These are phyloP conservation scores for Danionella cerebrum DNA, from an alignment of 2,113 vertebrate genomes.

Conservation along the genomic window DNA sequence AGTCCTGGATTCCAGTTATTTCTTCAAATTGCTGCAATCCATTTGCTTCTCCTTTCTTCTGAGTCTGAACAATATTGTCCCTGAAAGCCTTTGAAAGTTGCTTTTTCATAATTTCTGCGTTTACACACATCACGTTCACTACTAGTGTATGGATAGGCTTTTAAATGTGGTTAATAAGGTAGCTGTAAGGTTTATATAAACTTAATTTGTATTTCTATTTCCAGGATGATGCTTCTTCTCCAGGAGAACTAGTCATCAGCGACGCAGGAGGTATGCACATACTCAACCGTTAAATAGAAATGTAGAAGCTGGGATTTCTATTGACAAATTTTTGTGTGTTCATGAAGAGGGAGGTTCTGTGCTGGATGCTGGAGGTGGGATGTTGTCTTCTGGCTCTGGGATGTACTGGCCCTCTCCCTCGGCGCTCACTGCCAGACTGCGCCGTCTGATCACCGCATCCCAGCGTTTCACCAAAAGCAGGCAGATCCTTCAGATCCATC, in stretches of 20 bases:
- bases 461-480: slow-evolving; percentile 90
- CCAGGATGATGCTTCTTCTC: slow-evolving; percentile 93
- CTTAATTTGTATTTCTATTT: not conserved
- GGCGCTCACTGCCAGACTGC: slow-evolving; percentile 84
- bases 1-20: no score
- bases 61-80: no score
- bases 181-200: not conserved
- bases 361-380: slow-evolving; percentile 60
- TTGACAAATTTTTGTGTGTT: slow-evolving; percentile 17
- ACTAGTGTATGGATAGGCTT: no score
- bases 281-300: not conserved
- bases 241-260: slow-evolving; percentile 88
- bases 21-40: no score
- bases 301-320: not conserved
- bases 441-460: slow-evolving; percentile 92
- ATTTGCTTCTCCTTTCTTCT: no score
- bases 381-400: slow-evolving; percentile 49
- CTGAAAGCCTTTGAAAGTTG: no score
- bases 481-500: slow-evolving; percentile 84
- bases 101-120: no score
- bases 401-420: slow-evolving; percentile 92
- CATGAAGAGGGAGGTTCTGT: slow-evolving; percentile 69
- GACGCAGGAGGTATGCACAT: slow-evolving; percentile 66
- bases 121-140: no score
- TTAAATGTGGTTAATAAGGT: no score